Conservation (phyloP, 2,888 invertebrate species). For the Galerucella nymphaeae region DNA sequence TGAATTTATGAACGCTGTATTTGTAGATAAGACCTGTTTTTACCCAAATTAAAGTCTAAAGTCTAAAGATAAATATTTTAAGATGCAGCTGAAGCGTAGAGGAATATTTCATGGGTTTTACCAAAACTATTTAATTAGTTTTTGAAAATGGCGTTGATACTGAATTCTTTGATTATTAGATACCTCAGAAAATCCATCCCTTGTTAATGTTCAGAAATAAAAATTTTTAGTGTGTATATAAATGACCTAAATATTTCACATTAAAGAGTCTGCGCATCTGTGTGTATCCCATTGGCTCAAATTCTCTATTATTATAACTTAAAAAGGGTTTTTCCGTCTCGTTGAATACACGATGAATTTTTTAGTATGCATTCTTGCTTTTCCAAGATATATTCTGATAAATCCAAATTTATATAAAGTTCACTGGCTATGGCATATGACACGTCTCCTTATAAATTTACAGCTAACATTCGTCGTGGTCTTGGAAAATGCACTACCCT, state of each 20-base stretch:
- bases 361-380: conserved; percentile 33
- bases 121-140: too few relatives aligned
- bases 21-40: not conserved
- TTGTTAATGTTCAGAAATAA: too few relatives aligned
- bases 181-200: too few relatives aligned
- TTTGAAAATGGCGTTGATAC: too few relatives aligned
- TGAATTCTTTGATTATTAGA: too few relatives aligned
- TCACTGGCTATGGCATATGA: conserved; percentile 7
- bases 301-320: conserved; percentile 40
- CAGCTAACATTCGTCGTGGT: not conserved
- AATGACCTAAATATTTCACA: not conserved
- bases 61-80: not conserved
- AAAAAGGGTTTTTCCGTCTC: conserved; percentile 39
- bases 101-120: not conserved
- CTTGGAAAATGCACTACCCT: too few relatives aligned
- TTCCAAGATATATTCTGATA: conserved; percentile 10
- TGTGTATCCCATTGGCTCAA: conserved; percentile 31
- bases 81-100: not conserved
- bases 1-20: not conserved
- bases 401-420: conserved; percentile 20
- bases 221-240: too few relatives aligned
- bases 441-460: not conserved
- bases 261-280: not conserved
- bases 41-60: not conserved
- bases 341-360: conserved; percentile 47